These are phyloP conservation scores for Malacosoma neustria DNA, from an alignment of 2,888 invertebrate species.

Conservation along the genomic window DNA sequence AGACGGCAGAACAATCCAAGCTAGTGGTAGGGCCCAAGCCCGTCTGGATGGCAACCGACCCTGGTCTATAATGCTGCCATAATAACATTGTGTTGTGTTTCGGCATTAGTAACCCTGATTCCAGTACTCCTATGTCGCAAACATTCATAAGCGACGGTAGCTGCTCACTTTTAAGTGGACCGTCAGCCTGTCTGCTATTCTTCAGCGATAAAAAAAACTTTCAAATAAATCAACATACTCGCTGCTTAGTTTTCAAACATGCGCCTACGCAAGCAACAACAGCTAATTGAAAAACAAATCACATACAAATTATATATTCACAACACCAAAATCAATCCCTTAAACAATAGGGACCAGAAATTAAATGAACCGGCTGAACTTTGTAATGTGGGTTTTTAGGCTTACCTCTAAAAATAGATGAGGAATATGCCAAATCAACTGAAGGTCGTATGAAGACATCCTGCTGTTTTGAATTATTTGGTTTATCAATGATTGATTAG, in stretches of 20 bases:
- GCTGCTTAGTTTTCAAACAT: too few relatives aligned
- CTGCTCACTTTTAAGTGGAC: too few relatives aligned
- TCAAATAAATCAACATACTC: too few relatives aligned
- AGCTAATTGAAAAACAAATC: background rate
- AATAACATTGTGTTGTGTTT: too few relatives aligned
- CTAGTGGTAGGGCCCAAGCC: too few relatives aligned
- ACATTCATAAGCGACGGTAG: too few relatives aligned
- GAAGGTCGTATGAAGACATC: background rate
- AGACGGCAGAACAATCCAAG: background rate
- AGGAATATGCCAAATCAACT: background rate
- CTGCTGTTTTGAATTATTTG: background rate
- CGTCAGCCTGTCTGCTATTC: too few relatives aligned
- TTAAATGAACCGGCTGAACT: background rate
- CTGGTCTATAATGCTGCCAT: too few relatives aligned
- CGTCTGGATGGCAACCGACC: too few relatives aligned
- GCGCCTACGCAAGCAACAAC: background rate
- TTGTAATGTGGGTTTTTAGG: background rate
- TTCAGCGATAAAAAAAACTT: too few relatives aligned
- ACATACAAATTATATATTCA: background rate
- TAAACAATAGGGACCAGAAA: background rate
- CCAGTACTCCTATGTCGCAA: too few relatives aligned
- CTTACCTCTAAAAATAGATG: background rate
- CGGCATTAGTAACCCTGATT: too few relatives aligned
- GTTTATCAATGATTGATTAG: background rate
- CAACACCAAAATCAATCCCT: background rate